A percentile compares a stretch with the other conserved stretches of the same genome.
Evolutionary conservation across 2,113 vertebrate species (phyloP).

Genomic region (Ivindomyrus marchei): DNA sequence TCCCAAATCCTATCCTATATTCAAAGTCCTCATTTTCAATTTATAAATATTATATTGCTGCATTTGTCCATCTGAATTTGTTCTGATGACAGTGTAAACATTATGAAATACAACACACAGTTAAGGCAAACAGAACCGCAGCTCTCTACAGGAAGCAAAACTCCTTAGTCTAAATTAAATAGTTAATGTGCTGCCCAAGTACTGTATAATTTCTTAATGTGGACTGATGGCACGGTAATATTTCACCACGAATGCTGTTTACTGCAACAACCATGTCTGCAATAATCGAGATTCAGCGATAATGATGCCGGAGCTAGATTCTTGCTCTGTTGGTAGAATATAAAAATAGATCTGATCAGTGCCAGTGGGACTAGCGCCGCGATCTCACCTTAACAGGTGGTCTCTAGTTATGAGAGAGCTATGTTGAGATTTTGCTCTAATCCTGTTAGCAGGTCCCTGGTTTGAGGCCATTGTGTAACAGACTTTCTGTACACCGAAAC

Average conservation of each 20-base stretch:
- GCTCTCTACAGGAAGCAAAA: conserved; percentile 44
- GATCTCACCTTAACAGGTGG: conserved; percentile 4
- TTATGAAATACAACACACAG: not conserved
- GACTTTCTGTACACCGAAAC: not conserved
- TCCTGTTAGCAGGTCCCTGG: not conserved
- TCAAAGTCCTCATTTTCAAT: not conserved
- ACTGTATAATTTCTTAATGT: not conserved
- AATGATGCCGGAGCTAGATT: not conserved
- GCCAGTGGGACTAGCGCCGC: not conserved
- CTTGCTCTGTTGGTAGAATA: not conserved
- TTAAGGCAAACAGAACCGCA: not conserved
- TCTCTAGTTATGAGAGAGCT: not conserved
- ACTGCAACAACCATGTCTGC: conserved; percentile 31
- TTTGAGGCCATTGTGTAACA: not conserved
- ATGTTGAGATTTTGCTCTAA: not conserved
- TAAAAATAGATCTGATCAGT: conserved; percentile 3
- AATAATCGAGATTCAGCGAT: not conserved
- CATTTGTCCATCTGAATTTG: not conserved
- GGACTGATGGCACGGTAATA: conserved; percentile 39
- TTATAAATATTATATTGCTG: not conserved
- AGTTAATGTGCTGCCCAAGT: conserved; percentile 47
- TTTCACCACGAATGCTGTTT: conserved; percentile 34
- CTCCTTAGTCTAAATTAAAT: conserved; percentile 59
- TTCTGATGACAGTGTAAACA: not conserved
- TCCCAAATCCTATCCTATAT: not conserved